Conservation (phyloP, 2,888 invertebrate genomes). For the Andrena flavipes region DNA sequence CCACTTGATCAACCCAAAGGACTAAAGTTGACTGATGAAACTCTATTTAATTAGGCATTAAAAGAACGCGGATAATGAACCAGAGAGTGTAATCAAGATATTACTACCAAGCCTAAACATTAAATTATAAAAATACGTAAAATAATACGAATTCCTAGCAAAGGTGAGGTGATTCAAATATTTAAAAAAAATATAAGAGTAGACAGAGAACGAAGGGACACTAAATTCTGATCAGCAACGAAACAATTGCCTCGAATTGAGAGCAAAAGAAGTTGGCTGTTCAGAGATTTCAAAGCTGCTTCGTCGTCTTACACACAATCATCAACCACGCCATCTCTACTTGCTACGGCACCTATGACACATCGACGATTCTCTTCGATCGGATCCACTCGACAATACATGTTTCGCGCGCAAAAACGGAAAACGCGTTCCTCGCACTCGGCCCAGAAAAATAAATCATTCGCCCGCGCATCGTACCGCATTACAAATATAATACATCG, state of each 20-base stretch:
- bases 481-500: slow-evolving; percentile 46
- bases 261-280: neutral
- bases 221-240: slow-evolving; percentile 4
- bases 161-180: neutral
- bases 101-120: too few relatives aligned
- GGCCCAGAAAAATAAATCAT: slow-evolving; percentile 17
- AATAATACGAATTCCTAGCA: neutral
- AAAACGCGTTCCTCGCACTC: neutral
- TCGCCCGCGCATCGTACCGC: slow-evolving; percentile 7
- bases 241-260: neutral
- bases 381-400: neutral
- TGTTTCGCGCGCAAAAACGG: neutral
- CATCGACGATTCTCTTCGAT: neutral
- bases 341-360: neutral
- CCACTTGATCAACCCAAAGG: too few relatives aligned
- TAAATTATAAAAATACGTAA: neutral
- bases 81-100: too few relatives aligned
- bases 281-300: neutral
- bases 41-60: too few relatives aligned
- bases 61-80: too few relatives aligned
- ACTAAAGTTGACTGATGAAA: too few relatives aligned
- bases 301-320: slow-evolving; percentile 24
- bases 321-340: neutral
- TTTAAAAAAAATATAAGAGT: neutral
- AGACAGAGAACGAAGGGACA: neutral